These are phyloP conservation scores for Leptinotarsa peninsularis DNA, from an alignment of 2,888 invertebrate genomes.

Conservation along the genomic window DNA sequence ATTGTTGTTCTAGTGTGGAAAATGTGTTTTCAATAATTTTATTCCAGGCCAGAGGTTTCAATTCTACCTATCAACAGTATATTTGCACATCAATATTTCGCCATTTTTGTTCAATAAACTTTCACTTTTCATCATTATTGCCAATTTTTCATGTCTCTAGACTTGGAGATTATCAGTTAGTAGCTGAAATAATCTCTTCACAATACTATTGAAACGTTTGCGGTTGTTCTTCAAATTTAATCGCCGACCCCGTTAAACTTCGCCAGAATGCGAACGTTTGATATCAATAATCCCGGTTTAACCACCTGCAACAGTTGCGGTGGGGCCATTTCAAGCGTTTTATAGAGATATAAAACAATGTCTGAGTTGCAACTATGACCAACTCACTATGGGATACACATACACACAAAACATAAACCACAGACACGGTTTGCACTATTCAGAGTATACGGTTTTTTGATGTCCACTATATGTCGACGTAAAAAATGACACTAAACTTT, in stretches of 20 bases:
- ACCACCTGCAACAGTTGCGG: slow-evolving; percentile 29
- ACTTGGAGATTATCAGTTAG: background rate
- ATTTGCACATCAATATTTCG: too few relatives aligned
- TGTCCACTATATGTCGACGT: background rate
- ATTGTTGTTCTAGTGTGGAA: too few relatives aligned
- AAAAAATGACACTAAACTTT: slow-evolving; percentile 7
- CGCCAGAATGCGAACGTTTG: slow-evolving; percentile 25
- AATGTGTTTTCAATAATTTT: too few relatives aligned
- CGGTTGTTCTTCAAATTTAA: background rate
- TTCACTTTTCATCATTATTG: too few relatives aligned
- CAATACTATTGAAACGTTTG: background rate
- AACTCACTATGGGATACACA: slow-evolving; percentile 17
- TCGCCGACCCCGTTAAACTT: background rate
- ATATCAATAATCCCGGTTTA: slow-evolving; percentile 34
- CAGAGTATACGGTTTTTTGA: background rate
- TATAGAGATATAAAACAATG: slow-evolving; percentile 33
- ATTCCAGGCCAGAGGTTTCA: too few relatives aligned
- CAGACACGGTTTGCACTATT: slow-evolving; percentile 21
- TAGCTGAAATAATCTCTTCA: background rate
- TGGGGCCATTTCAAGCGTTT: slow-evolving; percentile 25
- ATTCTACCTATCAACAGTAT: too few relatives aligned
- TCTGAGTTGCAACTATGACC: slow-evolving; percentile 25
- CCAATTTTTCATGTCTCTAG: too few relatives aligned
- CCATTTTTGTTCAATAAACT: too few relatives aligned
- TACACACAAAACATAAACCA: slow-evolving; percentile 26